Conservation (phyloP, 2,888 invertebrate species). For the Tricholauxania praeusta region DNA sequence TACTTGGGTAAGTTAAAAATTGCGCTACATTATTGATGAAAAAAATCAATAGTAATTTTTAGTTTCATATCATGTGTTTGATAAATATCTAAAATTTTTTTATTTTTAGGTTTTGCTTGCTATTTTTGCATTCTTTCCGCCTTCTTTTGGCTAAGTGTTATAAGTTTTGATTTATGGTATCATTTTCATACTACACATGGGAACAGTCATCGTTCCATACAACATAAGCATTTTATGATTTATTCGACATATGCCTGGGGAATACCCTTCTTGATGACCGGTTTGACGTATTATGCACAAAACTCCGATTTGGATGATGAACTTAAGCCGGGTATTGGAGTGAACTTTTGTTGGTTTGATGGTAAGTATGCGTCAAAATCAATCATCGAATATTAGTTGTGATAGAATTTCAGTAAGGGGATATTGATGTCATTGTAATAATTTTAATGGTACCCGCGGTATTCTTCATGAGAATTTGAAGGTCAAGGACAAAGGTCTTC, state of each 20-base stretch:
- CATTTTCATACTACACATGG: slow-evolving; percentile 49
- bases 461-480: too few species aligned
- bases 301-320: slow-evolving; percentile 39
- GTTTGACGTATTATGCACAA: slow-evolving; percentile 56
- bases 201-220: slow-evolving; percentile 44
- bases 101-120: slow-evolving; percentile 52
- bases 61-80: too few species aligned
- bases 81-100: too few species aligned
- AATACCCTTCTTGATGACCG: slow-evolving; percentile 52
- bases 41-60: too few species aligned
- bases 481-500: too few species aligned
- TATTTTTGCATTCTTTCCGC: slow-evolving; percentile 82
- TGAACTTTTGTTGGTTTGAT: slow-evolving; percentile 71
- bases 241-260: slow-evolving; percentile 62
- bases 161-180: too few species aligned
- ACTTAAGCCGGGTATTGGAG: slow-evolving; percentile 70
- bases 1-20: slow-evolving; percentile 61
- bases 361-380: slow-evolving; percentile 63
- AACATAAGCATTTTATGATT: slow-evolving; percentile 51
- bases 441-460: too few species aligned
- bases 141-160: slow-evolving; percentile 90
- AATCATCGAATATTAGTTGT: too few species aligned
- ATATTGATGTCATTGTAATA: too few species aligned
- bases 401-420: too few species aligned
- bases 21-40: too few species aligned